Base-by-base conservation (phyloP, 2,888 invertebrate genomes). In the Sepiola atlantica region DNA sequence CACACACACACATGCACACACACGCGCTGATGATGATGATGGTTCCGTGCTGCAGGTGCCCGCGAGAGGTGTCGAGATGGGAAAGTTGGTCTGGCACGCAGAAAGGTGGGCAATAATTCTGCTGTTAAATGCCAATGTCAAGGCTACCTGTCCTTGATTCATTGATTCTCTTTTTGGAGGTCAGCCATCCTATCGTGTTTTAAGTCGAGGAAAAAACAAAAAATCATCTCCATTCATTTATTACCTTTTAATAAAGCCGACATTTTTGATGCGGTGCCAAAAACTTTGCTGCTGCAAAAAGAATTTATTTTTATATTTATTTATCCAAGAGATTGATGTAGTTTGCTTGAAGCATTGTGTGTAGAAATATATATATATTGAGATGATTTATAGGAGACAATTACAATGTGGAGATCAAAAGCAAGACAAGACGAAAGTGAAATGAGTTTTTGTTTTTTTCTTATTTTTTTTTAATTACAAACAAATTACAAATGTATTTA, bases 121-220 rank as follows among this genome's bases (percentile, higher is more conserved):
- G n/a, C 77, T 77, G 77, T n/a, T 77, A n/a, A 77, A 77, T 77
- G 77, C 77, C 77, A 77, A 77, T 77, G 77, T 77, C 77, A 77
- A 77, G 77, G 77, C 12, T 14, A 61, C 21, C 24, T 61, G n/a
- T 77, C n/a, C 77, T 77, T 77, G 77, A 77, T n/a, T 77, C n/a
- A 77, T 77, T 77, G 77, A 77, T 77, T 77, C 77, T 32, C 14
- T 77, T 77, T 32, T n/a, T n/a, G 77, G 10, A n/a, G 77, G 16
- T 32, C 77, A 8, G 45, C 77, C n/a, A 14, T 77, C 77, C 16
- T 12, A 1, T 21, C 12, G 24, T 21, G 61, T 61, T 28, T 45
- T 8, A 45, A 45, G 45, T 45, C 45, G 45, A 45, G 45, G 45
- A 45, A 45, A 45, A 8, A 45, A 45, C 2, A 61, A 61, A 24